Evolutionary conservation across 2,113 vertebrate species (phyloP).

Genomic region (Chloebia gouldiae): DNA sequence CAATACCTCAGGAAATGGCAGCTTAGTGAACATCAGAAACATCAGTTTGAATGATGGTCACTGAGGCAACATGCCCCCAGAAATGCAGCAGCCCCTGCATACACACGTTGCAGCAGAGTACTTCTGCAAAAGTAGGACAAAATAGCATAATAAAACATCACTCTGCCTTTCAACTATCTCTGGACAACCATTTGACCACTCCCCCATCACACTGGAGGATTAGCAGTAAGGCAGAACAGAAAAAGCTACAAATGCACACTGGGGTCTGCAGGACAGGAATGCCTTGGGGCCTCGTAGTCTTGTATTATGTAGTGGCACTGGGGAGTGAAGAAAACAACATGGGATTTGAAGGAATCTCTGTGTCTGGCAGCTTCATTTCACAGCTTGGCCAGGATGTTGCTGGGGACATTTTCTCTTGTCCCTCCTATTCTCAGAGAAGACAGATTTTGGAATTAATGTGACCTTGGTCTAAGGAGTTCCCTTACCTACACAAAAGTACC

Average conservation of each 20-base stretch:
- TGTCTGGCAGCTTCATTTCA: not conserved
- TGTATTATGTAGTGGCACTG: not conserved
- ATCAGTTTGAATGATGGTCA: slow-evolving; percentile 12
- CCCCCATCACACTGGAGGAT: not conserved
- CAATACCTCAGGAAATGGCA: slow-evolving; percentile 46
- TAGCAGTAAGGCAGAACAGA: not conserved
- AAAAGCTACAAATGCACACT: not conserved
- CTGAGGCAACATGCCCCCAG: not conserved
- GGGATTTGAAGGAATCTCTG: not conserved
- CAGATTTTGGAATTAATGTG: not conserved
- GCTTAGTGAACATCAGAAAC: slow-evolving; percentile 5
- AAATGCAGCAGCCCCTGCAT: not conserved
- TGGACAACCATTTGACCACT: not conserved
- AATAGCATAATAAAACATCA: not conserved
- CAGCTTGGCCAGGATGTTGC: not conserved
- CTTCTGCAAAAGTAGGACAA: not conserved
- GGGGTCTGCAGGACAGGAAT: not conserved
- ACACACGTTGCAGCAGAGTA: not conserved
- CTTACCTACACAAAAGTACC: not conserved
- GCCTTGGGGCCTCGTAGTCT: not conserved
- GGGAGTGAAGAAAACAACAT: not conserved
- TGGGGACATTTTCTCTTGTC: not conserved
- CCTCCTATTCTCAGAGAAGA: not conserved
- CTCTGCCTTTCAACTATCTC: not conserved
- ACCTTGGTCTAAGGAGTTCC: not conserved